Conservation (phyloP, 2,113 vertebrate species). For the Hyla sarda region DNA sequence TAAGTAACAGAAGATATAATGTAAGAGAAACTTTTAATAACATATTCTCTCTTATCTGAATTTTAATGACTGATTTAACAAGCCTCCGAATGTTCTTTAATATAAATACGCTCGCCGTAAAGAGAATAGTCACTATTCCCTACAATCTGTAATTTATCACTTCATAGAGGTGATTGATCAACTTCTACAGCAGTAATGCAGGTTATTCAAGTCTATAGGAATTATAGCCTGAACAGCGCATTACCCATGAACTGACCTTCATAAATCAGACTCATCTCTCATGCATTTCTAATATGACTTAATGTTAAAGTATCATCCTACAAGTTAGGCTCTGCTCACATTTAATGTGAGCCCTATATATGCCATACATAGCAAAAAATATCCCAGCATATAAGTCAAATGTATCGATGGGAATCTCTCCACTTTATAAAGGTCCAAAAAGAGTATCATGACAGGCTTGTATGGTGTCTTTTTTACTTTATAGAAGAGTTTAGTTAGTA, state of each 20-base stretch:
- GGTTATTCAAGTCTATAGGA: slow-evolving; percentile 31
- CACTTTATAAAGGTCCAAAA: too few species aligned
- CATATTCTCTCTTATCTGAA: neutral
- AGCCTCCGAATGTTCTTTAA: neutral
- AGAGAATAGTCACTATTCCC: neutral
- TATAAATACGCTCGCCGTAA: neutral
- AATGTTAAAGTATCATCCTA: neutral
- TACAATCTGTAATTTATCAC: neutral
- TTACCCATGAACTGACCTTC: slow-evolving; percentile 34
- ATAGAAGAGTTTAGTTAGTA: too few species aligned
- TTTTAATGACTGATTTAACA: neutral
- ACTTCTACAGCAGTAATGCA: slow-evolving; percentile 22
- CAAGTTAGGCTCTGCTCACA: neutral
- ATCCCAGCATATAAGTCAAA: too few species aligned
- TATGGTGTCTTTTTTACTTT: too few species aligned
- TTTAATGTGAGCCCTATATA: too few species aligned
- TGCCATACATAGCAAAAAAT: too few species aligned
- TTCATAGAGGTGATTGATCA: slow-evolving; percentile 41
- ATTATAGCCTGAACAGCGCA: slow-evolving; percentile 8
- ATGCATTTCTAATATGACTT: neutral
- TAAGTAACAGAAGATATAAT: neutral
- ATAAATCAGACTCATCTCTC: slow-evolving; percentile 32
- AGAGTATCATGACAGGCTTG: too few species aligned
- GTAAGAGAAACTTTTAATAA: neutral
- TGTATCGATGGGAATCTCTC: too few species aligned